Evolutionary conservation across 2,888 invertebrate genomes (phyloP).

Genomic region (Peribatodes rhomboidaria): DNA sequence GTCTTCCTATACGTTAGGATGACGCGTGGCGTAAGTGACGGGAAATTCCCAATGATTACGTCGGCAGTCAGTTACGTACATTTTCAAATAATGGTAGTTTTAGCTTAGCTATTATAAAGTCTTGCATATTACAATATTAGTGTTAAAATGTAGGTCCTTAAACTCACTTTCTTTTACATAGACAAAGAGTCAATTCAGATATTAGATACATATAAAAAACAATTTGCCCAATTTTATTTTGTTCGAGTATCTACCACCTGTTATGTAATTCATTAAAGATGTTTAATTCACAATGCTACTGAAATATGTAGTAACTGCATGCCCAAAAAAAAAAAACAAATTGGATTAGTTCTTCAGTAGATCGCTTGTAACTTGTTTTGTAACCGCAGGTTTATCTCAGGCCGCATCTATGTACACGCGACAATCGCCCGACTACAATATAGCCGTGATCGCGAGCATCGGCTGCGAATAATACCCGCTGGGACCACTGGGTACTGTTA

Average conservation of each 20-base stretch:
- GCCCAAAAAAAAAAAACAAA: no score
- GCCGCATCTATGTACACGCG: conserved; percentile 25
- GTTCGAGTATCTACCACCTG: no score
- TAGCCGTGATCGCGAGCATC: conserved; percentile 11
- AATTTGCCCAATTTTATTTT: no score
- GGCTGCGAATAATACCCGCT: conserved; percentile 17
- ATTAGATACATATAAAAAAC: no score
- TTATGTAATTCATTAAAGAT: no score
- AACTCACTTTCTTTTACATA: no score
- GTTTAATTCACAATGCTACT: no score
- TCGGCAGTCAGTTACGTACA: not conserved
- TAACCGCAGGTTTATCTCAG: conserved; percentile 18
- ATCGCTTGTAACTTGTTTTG: conserved; percentile 30
- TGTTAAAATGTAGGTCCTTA: no score
- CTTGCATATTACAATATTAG: no score
- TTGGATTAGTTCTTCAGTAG: not conserved
- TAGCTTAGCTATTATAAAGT: no score
- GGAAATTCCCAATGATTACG: conserved; percentile 14
- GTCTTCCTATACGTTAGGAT: conserved; percentile 54
- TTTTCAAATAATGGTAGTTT: no score
- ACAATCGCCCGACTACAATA: conserved; percentile 18
- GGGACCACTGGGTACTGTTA: conserved; percentile 20
- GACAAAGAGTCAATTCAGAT: not conserved
- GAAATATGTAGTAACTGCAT: no score
- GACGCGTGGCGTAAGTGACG: conserved; percentile 44